phyloP scores from a whole-genome alignment of 2,113 vertebrate species.

The Cairina moschata region DNA sequence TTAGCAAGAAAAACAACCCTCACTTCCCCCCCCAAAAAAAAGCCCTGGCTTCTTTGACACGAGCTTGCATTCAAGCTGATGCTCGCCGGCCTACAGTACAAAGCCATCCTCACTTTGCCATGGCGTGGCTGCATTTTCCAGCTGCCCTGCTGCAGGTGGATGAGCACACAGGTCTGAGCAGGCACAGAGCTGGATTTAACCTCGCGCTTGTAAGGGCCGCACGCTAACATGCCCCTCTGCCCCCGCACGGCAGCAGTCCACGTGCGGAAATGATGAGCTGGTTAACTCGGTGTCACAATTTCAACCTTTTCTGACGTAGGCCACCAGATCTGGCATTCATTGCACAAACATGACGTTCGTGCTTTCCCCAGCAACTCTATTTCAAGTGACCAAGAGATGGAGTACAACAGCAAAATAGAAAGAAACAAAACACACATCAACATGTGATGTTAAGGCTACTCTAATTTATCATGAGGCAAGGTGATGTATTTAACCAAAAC shows the following conservation, averaged over 20 bases:
- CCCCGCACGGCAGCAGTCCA: neutral
- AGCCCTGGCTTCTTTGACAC: neutral
- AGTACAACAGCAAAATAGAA: accelerated
- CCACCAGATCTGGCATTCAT: neutral
- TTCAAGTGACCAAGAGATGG: neutral
- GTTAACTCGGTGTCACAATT: neutral
- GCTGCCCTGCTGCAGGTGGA: conserved; percentile 33
- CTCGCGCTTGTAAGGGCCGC: conserved; percentile 20
- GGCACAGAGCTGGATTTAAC: conserved; percentile 11
- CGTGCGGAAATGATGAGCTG: neutral
- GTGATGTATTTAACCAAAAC: neutral
- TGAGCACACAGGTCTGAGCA: neutral
- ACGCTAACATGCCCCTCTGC: neutral
- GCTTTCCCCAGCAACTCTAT: neutral
- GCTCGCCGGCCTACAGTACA: neutral
- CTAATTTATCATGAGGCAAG: neutral
- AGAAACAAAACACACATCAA: neutral
- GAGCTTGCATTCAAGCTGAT: neutral
- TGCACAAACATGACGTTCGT: neutral
- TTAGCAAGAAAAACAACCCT: neutral
- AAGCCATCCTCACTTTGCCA: neutral
- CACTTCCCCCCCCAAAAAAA: neutral
- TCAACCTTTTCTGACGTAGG: accelerated
- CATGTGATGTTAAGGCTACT: neutral
- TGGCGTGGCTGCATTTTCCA: conserved; percentile 20